A percentile compares a stretch with the other conserved stretches of the same genome.
These are phyloP conservation scores for Pterocles burchelli DNA, from an alignment of 2,113 vertebrate genomes.

Conservation along the genomic window DNA sequence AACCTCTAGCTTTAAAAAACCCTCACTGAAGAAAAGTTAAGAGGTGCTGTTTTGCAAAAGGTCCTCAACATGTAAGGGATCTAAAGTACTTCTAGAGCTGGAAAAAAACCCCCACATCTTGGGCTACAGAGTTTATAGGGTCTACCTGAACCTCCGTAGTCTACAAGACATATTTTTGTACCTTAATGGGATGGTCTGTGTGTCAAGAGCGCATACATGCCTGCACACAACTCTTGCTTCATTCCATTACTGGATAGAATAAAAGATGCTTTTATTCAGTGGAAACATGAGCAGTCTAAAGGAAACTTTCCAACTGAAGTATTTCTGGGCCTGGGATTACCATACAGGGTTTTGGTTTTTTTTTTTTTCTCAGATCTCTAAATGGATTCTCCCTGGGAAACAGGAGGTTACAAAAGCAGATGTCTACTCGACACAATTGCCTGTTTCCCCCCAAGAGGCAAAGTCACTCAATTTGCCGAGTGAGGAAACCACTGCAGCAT, in stretches of 20 bases:
- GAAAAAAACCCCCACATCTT: neutral
- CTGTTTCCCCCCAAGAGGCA: neutral
- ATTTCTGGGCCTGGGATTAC: conserved; percentile 2
- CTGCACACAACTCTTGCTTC: neutral
- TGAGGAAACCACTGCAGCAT: neutral
- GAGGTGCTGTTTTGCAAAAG: neutral
- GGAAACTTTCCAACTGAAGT: conserved; percentile 58
- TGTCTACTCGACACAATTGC: neutral
- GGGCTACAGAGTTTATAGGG: neutral
- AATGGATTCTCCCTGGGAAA: conserved; percentile 50
- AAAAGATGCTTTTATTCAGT: conserved; percentile 54
- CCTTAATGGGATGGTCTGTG: neutral
- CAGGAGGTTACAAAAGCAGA: conserved; percentile 42
- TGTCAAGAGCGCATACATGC: neutral
- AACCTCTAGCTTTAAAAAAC: neutral
- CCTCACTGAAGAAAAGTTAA: neutral
- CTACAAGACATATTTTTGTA: neutral
- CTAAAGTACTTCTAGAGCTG: neutral
- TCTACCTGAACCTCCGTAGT: neutral
- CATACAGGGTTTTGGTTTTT: neutral
- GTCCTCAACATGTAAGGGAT: neutral
- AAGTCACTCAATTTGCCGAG: conserved; percentile 1
- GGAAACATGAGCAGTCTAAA: conserved; percentile 59
- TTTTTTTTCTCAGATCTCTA: neutral
- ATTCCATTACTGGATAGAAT: conserved; percentile 40